Base-by-base conservation (phyloP, 2,888 invertebrate genomes). In the Punctoribates punctum region DNA sequence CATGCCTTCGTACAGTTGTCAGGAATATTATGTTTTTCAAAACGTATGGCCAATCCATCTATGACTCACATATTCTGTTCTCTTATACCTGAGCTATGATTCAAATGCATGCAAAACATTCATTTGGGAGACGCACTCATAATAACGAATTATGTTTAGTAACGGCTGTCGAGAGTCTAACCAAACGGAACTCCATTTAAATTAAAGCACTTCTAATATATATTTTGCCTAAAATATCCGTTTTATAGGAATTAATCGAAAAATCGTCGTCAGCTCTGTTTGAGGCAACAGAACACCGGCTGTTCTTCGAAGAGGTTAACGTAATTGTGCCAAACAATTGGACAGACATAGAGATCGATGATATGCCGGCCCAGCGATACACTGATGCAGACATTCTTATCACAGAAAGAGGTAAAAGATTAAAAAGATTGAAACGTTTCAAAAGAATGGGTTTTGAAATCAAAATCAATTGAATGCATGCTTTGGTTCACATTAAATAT, bases 321-420 rank as follows among this genome's bases (percentile, higher is more conserved):
- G 70, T 80, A 51, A 23, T 73, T 17, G 54, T 80, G 15, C 79
- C 79, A 0, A 27, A 51, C 0, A 29, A 46, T 23, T 80, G 79
- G 79, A 73, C 75, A 34, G 57, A n/a, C 51, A 27, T 27, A 27
- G 13, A n/a, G n/a, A 60, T 60, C 3, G 13, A 17, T 60, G 27
- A 15, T 27, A 27, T 46, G 15, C 34, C 15, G 6, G 13, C 29
- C 34, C 15, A n/a, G 13, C 5, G 51, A 25, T 29, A 65, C 17
- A 38, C 9, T 23, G 76, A 73, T 11, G 70, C 79, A 23, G 79
- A 80, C 27, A 75, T 80, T 27, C 5, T 76, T 15, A 74, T 78
- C 20, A 78, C 78, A 11, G 57, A 65, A 23, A 57, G 29, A 48
- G 73, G 73, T 73, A 5, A 34, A 34, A 34, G 34, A 20, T 73